Evolutionary conservation across 2,888 invertebrate species (phyloP).

Genomic region (Notodonta dromedarius): DNA sequence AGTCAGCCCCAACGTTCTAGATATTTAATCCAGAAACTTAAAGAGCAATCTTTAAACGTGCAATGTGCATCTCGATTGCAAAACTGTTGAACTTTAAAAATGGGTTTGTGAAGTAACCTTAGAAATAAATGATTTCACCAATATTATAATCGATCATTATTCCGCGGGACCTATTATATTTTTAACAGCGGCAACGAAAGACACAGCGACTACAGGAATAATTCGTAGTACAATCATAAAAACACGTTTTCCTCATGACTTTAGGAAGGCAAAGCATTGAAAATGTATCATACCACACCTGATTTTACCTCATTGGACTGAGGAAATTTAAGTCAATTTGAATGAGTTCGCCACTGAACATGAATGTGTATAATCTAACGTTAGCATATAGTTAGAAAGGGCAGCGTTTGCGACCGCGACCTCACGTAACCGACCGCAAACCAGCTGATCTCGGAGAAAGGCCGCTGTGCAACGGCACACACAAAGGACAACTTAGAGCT

Average conservation of each 20-base stretch:
- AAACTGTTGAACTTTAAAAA: conserved; percentile 36
- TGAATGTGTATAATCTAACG: conserved; percentile 5
- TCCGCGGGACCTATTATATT: too few relatives aligned
- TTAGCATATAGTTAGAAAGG: conserved; percentile 54
- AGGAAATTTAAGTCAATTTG: too few relatives aligned
- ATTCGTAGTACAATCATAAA: too few relatives aligned
- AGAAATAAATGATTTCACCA: neutral
- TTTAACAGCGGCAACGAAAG: too few relatives aligned
- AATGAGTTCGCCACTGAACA: too few relatives aligned
- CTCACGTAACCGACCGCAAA: conserved; percentile 46
- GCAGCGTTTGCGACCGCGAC: conserved; percentile 52
- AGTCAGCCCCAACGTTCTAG: neutral
- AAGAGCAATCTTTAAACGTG: conserved; percentile 17
- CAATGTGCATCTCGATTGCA: conserved; percentile 26
- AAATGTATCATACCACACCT: too few relatives aligned
- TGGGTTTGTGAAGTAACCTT: conserved; percentile 14
- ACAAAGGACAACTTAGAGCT: conserved; percentile 36
- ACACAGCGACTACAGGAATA: too few relatives aligned
- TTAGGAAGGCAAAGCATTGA: too few relatives aligned
- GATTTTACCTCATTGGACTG: too few relatives aligned
- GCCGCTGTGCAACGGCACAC: conserved; percentile 45
- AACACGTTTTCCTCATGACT: too few relatives aligned
- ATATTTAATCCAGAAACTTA: conserved; percentile 16
- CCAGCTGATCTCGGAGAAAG: conserved; percentile 57
- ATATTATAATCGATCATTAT: neutral